Percentiles rank a stretch among this genome's conserved stretches.
phyloP scores from a whole-genome alignment of 1,140 invertebrate species.

The Catajapyx aquilonaris region DNA sequence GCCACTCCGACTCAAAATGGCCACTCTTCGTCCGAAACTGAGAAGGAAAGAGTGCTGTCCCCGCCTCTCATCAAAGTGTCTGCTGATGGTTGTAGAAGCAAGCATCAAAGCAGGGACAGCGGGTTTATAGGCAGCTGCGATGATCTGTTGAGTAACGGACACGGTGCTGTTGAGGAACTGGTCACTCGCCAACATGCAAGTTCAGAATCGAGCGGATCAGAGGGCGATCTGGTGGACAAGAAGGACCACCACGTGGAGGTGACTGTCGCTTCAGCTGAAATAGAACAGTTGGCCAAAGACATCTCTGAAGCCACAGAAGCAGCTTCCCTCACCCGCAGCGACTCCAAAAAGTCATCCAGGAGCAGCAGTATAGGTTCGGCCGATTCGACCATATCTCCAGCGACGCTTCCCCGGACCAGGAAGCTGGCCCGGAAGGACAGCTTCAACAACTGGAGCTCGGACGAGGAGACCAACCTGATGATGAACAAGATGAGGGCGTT shows the following conservation, averaged over 20 bases:
- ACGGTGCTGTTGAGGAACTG: constrained; percentile 19
- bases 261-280: no score
- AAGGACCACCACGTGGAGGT: no score
- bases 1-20: no score
- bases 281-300: no score
- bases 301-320: no score
- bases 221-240: background rate
- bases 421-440: constrained; percentile 55
- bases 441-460: constrained; percentile 81
- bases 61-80: background rate
- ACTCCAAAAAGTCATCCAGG: constrained; percentile 2
- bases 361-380: constrained; percentile 2
- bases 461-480: constrained; percentile 83
- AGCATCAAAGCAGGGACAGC: constrained; percentile 62
- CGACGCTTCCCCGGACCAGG: constrained; percentile 20
- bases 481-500: constrained; percentile 84
- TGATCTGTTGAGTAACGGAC: constrained; percentile 43
- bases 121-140: constrained; percentile 74
- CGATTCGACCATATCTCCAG: constrained; percentile 23
- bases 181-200: constrained; percentile 8
- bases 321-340: background rate
- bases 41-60: constrained; percentile 8
- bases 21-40: constrained; percentile 7
- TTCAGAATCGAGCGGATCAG: background rate
- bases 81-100: no score